Evolutionary conservation across 1,140 invertebrate genomes (phyloP).

Genomic region (Aphaenogaster floridana): DNA sequence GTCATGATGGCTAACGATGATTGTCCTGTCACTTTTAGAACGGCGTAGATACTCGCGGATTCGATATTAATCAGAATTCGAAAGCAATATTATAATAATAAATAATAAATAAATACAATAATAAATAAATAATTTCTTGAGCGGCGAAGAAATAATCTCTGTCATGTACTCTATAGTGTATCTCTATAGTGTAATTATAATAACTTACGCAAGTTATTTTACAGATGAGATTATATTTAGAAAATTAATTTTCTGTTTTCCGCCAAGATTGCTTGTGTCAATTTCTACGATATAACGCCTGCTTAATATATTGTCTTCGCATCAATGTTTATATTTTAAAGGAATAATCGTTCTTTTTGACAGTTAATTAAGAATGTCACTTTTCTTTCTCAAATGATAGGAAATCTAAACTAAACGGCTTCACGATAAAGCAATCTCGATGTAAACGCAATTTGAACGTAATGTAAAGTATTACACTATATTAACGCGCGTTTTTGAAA

Average conservation of each 20-base stretch:
- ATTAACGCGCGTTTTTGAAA: background rate
- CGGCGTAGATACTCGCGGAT: background rate
- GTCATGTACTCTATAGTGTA: background rate
- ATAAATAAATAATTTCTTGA: constrained; percentile 3
- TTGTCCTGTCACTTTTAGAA: background rate
- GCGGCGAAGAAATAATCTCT: background rate
- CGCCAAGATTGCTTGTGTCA: background rate
- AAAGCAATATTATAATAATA: constrained; percentile 2
- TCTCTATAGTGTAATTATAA: background rate
- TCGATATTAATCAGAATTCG: background rate
- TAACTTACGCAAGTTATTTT: background rate
- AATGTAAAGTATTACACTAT: background rate
- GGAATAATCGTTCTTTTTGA: background rate
- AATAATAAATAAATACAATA: no score
- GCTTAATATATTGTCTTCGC: background rate
- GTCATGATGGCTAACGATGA: background rate
- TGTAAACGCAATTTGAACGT: constrained; percentile 9
- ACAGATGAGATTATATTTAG: background rate
- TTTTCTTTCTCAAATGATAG: constrained; percentile 7
- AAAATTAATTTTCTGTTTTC: constrained; percentile 2
- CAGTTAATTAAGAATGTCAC: constrained; percentile 33
- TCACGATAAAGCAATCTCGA: constrained; percentile 8
- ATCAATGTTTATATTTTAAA: constrained; percentile 16
- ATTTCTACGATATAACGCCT: background rate
- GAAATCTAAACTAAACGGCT: background rate